A percentile compares a stretch with the other conserved stretches of the same genome.
These are phyloP conservation scores for Brachionus koreanus DNA, from an alignment of 1,140 invertebrate species.

Conservation along the genomic window DNA sequence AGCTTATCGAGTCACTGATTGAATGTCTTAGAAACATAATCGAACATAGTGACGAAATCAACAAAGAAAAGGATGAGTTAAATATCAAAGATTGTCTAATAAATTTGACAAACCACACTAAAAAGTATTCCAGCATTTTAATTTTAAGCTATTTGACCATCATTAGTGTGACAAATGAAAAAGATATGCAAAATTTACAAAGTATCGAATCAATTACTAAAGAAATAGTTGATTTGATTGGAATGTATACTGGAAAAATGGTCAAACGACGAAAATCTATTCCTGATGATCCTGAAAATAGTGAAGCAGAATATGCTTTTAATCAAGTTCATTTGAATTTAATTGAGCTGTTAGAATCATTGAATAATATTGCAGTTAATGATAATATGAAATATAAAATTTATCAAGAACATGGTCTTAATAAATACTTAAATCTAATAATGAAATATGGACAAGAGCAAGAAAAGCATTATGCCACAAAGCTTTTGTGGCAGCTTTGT, in stretches of 20 bases:
- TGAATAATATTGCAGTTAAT: constrained; percentile 12
- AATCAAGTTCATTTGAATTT: background rate
- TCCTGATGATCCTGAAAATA: background rate
- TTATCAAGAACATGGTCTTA: background rate
- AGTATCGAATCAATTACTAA: background rate
- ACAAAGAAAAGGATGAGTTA: background rate
- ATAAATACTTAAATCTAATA: background rate
- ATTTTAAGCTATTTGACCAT: constrained; percentile 1
- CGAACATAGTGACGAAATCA: background rate
- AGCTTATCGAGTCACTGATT: background rate
- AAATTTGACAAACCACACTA: background rate
- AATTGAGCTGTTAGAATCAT: background rate
- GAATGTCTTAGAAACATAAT: background rate
- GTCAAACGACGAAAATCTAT: background rate
- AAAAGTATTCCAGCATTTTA: background rate
- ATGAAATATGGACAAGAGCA: background rate
- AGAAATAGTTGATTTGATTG: constrained; percentile 3
- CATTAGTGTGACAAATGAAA: background rate
- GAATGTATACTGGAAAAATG: background rate
- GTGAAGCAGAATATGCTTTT: background rate
- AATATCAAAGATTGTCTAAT: background rate
- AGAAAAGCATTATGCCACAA: background rate
- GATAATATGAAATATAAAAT: constrained; percentile 33
- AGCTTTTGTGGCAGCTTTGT: constrained; percentile 7
- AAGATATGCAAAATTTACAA: background rate